Evolutionary conservation across 2,888 invertebrate genomes (phyloP), one percentile per base, ranked within the genome.

Genomic region (Campoplex nolae): DNA sequence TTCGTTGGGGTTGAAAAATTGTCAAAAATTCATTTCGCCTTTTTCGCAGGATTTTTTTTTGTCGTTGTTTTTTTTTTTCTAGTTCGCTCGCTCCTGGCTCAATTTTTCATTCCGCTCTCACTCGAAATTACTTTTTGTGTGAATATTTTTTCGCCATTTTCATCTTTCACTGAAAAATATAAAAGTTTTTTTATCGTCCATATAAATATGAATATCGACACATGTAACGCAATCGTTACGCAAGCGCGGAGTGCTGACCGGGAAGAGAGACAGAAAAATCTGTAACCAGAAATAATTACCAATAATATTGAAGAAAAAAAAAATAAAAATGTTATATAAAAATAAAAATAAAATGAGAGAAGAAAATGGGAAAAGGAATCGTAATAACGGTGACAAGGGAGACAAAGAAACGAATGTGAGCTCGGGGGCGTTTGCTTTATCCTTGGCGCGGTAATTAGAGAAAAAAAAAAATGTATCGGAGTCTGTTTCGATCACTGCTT

Each of bases 281-380:
- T 89, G 84, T 81, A 86, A 88, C 75, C 82, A 80, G 83, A 79
- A 83, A 88, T 92, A 92, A 92, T 92, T 90, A 91, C 89, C 90
- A 91, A 91, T 91, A 89, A 89, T 89, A 88, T 87, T 86, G 86
- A 90, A 91, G 89, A 90, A 90, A 91, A 90, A 67, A 70, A 32
- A 23, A 23, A 23, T 23, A 23, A 23, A 23, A 23, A 23, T n/a
- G n/a, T n/a, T n/a, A n/a, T n/a, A n/a, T 23, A 23, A 23, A 23
- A 23, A 23, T 23, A 23, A 23, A 23, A 23, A 23, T 23, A 23
- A 23, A 23, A 23, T 9, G 67, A 67, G 71, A 85, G 78, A 76
- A 85, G 77, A 28, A n/a, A 28, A 51, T 9, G 48, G 75, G 48
- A 62, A 35, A 51, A 28, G 38, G 80, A 58, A 75, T 58, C 48